Base-by-base conservation (phyloP, 2,888 invertebrate species). In the Silvanus unidentatus region DNA sequence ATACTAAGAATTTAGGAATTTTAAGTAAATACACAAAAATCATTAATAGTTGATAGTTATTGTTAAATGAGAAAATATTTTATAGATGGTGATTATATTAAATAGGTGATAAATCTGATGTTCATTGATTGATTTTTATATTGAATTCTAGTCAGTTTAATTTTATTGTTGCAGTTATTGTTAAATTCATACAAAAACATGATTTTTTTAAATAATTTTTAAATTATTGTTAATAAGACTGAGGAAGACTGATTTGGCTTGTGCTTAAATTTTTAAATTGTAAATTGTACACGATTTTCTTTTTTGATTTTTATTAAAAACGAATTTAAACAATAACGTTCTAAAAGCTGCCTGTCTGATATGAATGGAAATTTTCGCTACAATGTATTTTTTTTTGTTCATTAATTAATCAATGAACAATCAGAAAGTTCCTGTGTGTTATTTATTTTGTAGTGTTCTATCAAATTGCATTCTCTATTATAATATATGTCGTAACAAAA, bases 401-500 rank as follows among this genome's bases (percentile, higher is more conserved):
- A 8, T 22, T 22, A 22, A 46, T 46, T 52, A 54, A 55, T 60
- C 57, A 52, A 56, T 57, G 55, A 59, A 56, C 55, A 49, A 54
- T 59, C 63, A 54, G 53, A 55, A 50, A 53, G 61, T 68, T 65
- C 62, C 63, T 68, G 66, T 68, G 64, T 69, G 64, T 66, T 62
- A 57, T 65, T 64, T 59, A 64, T 66, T 67, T 67, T 68, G 65
- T 68, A 68, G 68, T 68, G 62, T 66, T 64, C 55, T 58, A 50
- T 60, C 50, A 58, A 60, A 49, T 61, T 65, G 66, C 68, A 66
- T 63, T 65, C 59, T 65, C 61, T 64, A 66, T 66, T 65, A 69
- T 37, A 37, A 37, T 67, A 68, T 62, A 68, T 71, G 69, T 71
- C 68, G 69, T 70, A 70, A 69, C 63, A 65, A 69, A 67, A 22